Evolutionary conservation across 1,140 invertebrate genomes (phyloP).

Genomic region (Heliothis subflexa): DNA sequence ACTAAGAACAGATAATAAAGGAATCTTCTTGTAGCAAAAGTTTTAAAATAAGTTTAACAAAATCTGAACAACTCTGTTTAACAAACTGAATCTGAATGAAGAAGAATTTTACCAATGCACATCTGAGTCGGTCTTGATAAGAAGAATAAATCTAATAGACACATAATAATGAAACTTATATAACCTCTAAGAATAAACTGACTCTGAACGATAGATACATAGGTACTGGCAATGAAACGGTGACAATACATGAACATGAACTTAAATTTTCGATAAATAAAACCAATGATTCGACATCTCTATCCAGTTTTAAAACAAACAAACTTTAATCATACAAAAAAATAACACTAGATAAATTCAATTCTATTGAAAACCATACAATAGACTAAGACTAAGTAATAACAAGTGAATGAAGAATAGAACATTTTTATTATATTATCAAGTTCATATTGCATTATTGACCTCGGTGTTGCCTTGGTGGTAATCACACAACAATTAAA

Average conservation of each 20-base stretch:
- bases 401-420: slow-evolving; percentile 35
- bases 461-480: slow-evolving; percentile 40
- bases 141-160: no score
- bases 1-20: no score
- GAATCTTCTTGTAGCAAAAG: no score
- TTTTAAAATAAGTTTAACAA: no score
- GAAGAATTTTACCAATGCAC: no score
- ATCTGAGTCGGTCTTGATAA: no score
- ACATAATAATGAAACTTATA: no score
- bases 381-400: slow-evolving; percentile 1
- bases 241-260: not conserved
- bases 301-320: slow-evolving; percentile 20
- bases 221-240: not conserved
- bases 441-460: slow-evolving; percentile 48
- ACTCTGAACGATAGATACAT: no score
- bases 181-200: no score
- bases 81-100: no score
- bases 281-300: not conserved
- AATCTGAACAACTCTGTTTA: no score
- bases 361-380: slow-evolving; percentile 26
- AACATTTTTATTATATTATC: slow-evolving; percentile 23
- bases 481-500: slow-evolving; percentile 67
- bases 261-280: not conserved
- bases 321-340: not conserved
- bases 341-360: not conserved